phyloP scores from a whole-genome alignment of 1,140 invertebrate species.

The Pemphigus obesinymphae region DNA sequence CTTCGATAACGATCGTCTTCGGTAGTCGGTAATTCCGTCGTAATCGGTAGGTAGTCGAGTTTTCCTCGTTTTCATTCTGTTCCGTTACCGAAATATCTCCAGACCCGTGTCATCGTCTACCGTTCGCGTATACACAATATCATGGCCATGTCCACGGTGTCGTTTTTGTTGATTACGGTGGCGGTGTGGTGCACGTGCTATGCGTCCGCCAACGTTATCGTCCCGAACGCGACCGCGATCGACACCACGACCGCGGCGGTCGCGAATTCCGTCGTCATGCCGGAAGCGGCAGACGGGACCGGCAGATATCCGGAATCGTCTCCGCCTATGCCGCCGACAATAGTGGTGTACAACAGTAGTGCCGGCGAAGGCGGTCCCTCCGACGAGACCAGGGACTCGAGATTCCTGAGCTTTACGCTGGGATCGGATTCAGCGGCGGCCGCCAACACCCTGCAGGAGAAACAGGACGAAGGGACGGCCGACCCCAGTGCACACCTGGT shows the following conservation, averaged over 20 bases:
- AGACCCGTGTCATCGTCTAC: no score
- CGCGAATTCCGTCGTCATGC: no score
- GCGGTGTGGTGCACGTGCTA: neutral
- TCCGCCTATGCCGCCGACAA: neutral
- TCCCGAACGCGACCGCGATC: neutral
- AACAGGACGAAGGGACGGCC: neutral
- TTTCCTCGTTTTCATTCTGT: neutral
- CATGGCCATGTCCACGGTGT: neutral
- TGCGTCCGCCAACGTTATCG: neutral
- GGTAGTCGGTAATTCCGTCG: neutral
- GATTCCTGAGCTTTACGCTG: conserved; percentile 15
- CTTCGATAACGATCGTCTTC: neutral
- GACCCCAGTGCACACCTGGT: conserved; percentile 41
- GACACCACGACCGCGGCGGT: neutral
- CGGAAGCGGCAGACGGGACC: no score
- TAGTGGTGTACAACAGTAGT: conserved; percentile 17
- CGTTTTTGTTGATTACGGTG: neutral
- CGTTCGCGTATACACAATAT: neutral
- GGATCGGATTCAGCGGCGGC: neutral
- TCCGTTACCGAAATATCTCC: no score
- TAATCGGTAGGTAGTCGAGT: no score
- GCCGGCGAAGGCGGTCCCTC: no score
- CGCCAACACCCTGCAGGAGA: conserved; percentile 23
- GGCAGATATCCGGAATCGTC: neutral
- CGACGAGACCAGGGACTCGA: neutral